Evolutionary conservation across 2,888 invertebrate species (phyloP), one percentile per base, ranked within the genome.

Genomic region (Oscheius sp.): DNA sequence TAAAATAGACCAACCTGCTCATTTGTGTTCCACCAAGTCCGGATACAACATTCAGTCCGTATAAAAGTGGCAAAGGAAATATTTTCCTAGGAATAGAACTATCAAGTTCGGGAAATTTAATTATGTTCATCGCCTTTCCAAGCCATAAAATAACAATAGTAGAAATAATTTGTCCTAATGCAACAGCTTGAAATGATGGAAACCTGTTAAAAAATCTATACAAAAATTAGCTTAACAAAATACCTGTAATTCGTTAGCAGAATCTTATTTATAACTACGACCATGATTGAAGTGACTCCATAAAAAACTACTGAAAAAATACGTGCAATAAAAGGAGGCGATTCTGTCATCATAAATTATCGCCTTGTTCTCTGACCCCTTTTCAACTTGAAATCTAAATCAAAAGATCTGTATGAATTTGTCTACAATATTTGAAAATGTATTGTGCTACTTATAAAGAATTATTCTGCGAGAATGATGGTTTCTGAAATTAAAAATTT

Each of bases 11-110:
- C 78, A 76, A 89, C 89, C 88, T 90, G 34, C 90, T 84, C 82
- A 94, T 93, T 87, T 97, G 93, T 0, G 97, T 98, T 42, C 96
- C 96, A 15, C 96, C 97, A 23, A 98, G 90, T 3, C 98, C 97
- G 75, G 95, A 95, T 66, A 96, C 91, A 91, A 96, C 92, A 88
- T 98, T 98, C 55, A 95, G 93, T 45, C 96, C 90, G 88, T 93
- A 98, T 71, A 98, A 92, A 12, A 97, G 85, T 0, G 97, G 97
- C 71, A 98, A 88, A 0, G 97, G 97, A 91, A 95, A 96, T 81
- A 97, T 93, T 88, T 89, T 89, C 69, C 85, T 76, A 58, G 88
- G 84, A 42, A 88, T 88, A 55, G 88, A 75, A 87, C 87, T 84
- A 91, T 92, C 81, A 91, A 90, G 76, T 48, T 91, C 90, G 12